phyloP scores from a whole-genome alignment of 2,797 vertebrate species.

The Scleropages formosus region DNA sequence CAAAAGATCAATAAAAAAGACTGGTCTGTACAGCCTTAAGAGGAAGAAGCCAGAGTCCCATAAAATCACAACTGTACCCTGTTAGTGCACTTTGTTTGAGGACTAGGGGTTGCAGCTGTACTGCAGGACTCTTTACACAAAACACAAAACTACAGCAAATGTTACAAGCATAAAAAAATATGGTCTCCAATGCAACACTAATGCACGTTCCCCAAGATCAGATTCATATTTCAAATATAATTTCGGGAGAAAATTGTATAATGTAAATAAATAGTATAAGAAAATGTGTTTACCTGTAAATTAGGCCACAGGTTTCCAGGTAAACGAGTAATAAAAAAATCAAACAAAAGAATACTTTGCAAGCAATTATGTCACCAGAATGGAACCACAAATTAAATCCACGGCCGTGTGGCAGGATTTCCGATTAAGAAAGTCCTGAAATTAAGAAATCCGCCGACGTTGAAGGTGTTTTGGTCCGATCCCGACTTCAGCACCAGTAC shows the following conservation, averaged over 20 bases:
- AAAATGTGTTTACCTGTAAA: constrained; percentile 33
- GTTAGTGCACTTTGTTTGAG: background rate
- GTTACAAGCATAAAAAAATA: background rate
- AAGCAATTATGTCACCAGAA: constrained; percentile 16
- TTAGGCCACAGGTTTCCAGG: constrained; percentile 30
- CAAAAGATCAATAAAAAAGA: background rate
- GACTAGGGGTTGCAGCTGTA: background rate
- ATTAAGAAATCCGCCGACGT: background rate
- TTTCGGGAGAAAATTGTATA: background rate
- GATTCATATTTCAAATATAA: background rate
- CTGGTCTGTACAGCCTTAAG: background rate
- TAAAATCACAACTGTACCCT: constrained; percentile 4
- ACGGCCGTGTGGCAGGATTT: constrained; percentile 5
- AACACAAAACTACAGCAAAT: background rate
- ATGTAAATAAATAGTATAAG: too few relatives aligned
- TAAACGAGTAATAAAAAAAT: constrained; percentile 15
- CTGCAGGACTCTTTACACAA: background rate
- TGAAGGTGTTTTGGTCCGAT: background rate
- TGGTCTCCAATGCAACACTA: background rate
- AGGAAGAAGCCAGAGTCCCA: background rate
- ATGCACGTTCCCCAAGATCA: background rate
- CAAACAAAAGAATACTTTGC: constrained; percentile 16
- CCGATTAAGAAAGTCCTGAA: background rate
- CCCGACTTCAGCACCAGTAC: constrained; percentile 35
- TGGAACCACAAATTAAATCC: constrained; percentile 28